These are phyloP conservation scores for Orientallactaga sibirica DNA, from an alignment of 2,797 vertebrate genomes.

Conservation along the genomic window DNA sequence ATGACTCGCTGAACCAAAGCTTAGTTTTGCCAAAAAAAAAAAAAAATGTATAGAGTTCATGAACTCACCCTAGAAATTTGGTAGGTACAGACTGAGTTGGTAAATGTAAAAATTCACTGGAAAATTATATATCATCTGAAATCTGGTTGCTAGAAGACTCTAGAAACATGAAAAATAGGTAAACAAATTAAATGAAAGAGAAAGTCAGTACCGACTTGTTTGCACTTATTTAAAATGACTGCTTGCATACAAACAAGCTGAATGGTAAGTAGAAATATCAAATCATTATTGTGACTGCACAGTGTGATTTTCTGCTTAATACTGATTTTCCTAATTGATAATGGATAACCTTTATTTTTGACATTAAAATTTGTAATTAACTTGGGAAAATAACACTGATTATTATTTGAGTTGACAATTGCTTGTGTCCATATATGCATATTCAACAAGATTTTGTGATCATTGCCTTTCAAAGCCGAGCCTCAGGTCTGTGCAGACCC, in stretches of 20 bases:
- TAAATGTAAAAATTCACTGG: background rate
- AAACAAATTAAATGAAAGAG: conserved; percentile 11
- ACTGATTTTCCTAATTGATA: background rate
- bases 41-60: background rate
- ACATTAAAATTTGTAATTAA: background rate
- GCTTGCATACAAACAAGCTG: background rate
- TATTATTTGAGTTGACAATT: background rate
- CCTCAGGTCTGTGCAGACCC: background rate
- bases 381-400: background rate
- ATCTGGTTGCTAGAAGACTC: background rate
- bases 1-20: background rate
- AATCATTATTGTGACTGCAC: background rate
- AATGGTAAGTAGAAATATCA: background rate
- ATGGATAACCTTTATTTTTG: background rate
- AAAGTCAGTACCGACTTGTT: background rate
- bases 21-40: background rate
- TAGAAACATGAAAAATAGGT: background rate
- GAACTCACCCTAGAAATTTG: background rate
- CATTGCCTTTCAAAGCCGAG: background rate
- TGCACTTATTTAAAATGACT: conserved; percentile 28
- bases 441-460: background rate
- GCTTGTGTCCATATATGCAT: background rate
- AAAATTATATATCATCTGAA: background rate
- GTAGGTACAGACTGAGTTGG: background rate
- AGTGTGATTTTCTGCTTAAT: background rate